Evolutionary conservation across 2,888 invertebrate genomes (phyloP), one percentile per base, ranked within the genome.

Genomic region (Ametastegia equiseti): DNA sequence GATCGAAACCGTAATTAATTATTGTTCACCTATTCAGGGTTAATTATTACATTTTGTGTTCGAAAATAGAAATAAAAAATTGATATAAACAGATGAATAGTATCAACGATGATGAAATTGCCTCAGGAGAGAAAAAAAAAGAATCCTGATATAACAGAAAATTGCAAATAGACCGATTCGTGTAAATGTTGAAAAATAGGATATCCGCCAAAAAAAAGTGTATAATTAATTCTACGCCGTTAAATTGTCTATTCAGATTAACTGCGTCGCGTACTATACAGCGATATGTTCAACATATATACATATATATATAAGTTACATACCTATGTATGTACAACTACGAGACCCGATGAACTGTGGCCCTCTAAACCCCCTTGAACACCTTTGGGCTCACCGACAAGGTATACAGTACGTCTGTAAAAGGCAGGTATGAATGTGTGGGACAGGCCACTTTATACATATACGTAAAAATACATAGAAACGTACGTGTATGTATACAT

Each of bases 321-420:
- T 5, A 67, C n/a, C n/a, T n/a, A n/a, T n/a, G n/a, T n/a, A n/a
- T n/a, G n/a, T n/a, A n/a, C n/a, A n/a, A n/a, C n/a, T n/a, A n/a
- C n/a, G n/a, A 15, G n/a, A n/a, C 15, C 39, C 67, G 67, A 27
- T 39, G 67, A 67, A 39, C 19, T 45, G 27, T 23, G 33, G 54
- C 13, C 36, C 60, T 30, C 47, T 13, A 11, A 69, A 69, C 42
- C 23, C 42, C 54, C 75, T 50, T 54, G 23, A 75, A 54, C 75
- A 75, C 75, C 75, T 75, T 75, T 27, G 36, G 36, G 75, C 9
- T 27, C 36, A 75, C 75, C 54, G 75, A 75, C 50, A 36, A 47
- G 71, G 71, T 67, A 67, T 39, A 39, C 19, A 7, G 30, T 30
- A 30, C 71, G 71, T 47, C 45, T 47, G 71, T 71, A 47, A 47